A percentile compares a stretch with the other conserved stretches of the same genome.
phyloP scores from a whole-genome alignment of 1,140 invertebrate genomes.

The Calliphora vicina region DNA sequence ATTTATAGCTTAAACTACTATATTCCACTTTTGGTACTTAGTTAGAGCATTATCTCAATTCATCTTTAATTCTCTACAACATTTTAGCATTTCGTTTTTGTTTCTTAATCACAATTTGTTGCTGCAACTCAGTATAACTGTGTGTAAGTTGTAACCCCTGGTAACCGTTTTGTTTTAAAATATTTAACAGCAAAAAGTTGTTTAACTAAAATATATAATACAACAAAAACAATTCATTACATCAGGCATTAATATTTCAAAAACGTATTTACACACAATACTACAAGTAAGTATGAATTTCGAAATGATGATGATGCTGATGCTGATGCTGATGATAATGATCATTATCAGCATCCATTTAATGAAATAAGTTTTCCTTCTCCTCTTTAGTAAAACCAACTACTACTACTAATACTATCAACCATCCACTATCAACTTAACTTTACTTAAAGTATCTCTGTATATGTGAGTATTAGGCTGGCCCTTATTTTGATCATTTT shows the following conservation, averaged over 20 bases:
- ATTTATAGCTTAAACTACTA: no score
- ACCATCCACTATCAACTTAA: no score
- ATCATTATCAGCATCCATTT: not conserved
- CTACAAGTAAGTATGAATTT: not conserved
- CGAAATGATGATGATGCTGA: not conserved
- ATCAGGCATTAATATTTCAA: not conserved
- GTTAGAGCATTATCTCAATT: no score
- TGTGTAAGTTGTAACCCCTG: no score
- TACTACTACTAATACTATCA: not conserved
- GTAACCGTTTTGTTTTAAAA: not conserved
- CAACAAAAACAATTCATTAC: not conserved
- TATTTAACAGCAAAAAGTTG: not conserved
- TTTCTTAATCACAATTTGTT: no score
- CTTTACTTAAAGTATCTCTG: no score
- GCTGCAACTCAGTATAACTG: no score
- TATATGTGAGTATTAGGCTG: no score
- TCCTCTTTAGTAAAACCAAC: not conserved
- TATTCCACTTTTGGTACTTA: no score
- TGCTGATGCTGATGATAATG: not conserved
- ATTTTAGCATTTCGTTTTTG: no score
- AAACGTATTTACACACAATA: not conserved
- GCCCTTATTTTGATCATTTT: no score
- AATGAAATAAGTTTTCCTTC: not conserved
- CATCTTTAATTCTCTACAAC: no score
- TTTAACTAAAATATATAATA: not conserved